phyloP scores from a whole-genome alignment of 2,888 invertebrate genomes.

The Fragum fragum region DNA sequence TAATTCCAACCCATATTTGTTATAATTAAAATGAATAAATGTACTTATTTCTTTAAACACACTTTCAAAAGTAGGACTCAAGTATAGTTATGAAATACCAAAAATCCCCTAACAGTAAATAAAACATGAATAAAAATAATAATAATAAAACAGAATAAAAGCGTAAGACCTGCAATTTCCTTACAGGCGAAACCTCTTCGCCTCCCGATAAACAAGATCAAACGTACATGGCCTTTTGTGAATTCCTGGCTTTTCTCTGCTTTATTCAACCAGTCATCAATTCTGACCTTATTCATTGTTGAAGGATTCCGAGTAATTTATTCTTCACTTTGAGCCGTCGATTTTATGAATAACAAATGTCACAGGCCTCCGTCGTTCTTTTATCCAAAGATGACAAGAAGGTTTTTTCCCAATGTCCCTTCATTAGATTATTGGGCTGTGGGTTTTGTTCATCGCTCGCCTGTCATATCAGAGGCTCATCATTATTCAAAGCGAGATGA shows the following conservation, averaged over 20 bases:
- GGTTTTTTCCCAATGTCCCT: slow-evolving; percentile 21
- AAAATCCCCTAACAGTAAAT: no score
- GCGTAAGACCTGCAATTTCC: not conserved
- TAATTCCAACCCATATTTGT: no score
- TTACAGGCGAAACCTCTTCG: slow-evolving; percentile 46
- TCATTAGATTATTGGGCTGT: slow-evolving; percentile 62
- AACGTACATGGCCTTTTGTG: slow-evolving; percentile 43
- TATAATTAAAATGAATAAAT: no score
- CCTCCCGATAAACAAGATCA: slow-evolving; percentile 48
- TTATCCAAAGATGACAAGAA: slow-evolving; percentile 50
- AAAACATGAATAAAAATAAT: not conserved
- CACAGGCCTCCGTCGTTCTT: slow-evolving; percentile 26
- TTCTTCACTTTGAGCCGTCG: slow-evolving; percentile 59
- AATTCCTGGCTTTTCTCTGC: slow-evolving; percentile 30
- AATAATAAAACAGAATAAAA: no score
- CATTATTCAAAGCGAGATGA: slow-evolving; percentile 53
- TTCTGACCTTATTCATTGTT: slow-evolving; percentile 57
- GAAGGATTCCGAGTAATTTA: slow-evolving; percentile 60
- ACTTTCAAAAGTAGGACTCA: no score
- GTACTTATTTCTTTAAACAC: no score
- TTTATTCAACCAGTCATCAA: slow-evolving; percentile 44
- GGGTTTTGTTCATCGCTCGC: slow-evolving; percentile 50
- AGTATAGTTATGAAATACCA: no score
- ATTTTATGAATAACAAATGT: slow-evolving; percentile 42
- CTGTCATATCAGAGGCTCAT: slow-evolving; percentile 54